Evolutionary conservation across 2,113 vertebrate species (phyloP), one percentile per base, ranked within the genome.

Genomic region (Meles meles): DNA sequence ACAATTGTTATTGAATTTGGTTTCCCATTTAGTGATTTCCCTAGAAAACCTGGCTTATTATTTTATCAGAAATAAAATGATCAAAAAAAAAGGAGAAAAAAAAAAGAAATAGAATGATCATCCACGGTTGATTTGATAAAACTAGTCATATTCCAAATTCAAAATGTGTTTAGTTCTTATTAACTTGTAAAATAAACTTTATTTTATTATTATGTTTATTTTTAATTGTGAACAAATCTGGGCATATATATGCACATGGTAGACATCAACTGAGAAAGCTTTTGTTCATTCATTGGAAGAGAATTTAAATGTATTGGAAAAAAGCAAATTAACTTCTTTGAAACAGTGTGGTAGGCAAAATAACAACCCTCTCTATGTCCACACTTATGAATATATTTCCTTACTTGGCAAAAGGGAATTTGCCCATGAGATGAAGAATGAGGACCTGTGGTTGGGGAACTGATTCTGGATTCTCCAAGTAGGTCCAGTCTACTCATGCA

Each of bases 1-100:
- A 77, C 65, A 92, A 65, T 97, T 98, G 80, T 93, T 93, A 95
- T 17, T 61, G 67, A 96, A 65, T 98, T 97, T 82, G 20, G 96
- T 96, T 96, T 90, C 87, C 80, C 63, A 69, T 71, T 27, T 88
- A 63, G 49, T 92, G 94, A 97, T 98, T 97, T 98, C 86, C 15
- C 52, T 81, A 71, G 39, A 69, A 80, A 94, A 74, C 49, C 86
- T 79, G 12, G 10, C 83, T 88, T 90, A 85, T 98, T 96, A 94
- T 69, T 97, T 97, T 90, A 49, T 80, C 67, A 93, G 90, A 72
- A 92, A 69, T 94, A 97, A 94, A 97, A 25, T 59, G 88, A 92
- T 92, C 90, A 4, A 52, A 52, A 6, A 55, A 18, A 52, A 49
- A 17, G 7, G 49, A 52, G 14, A 17, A 17, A 52, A 6, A 52